Base-by-base conservation (phyloP, 2,888 invertebrate genomes). In the Sclerodermus sp. region DNA sequence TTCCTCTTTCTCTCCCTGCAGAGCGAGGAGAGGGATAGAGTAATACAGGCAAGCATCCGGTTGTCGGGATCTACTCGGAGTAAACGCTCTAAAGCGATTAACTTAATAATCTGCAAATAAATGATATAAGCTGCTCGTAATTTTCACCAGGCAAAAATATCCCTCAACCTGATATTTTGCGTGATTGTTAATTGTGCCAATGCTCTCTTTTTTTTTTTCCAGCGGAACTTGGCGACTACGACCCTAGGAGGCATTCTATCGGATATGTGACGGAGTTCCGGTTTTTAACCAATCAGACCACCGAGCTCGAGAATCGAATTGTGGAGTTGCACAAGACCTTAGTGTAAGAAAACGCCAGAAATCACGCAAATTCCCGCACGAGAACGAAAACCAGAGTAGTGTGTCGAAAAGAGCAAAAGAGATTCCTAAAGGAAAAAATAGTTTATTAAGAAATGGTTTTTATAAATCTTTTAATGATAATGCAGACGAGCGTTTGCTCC, bases 221-320 rank as follows among this genome's bases (percentile, higher is more conserved):
- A 96, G 96, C 96, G 72, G 96, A 97, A 82, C 82, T 96, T 55
- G 96, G 96, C 1, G 96, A 96, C 82, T 96, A 90, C 79, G 96
- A 96, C 79, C 87, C 89, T 29, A 84, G 93, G 64, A 83, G 93
- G 49, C 94, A 96, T 78, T 88, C 88, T 30, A 85, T 87, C 17
- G 95, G 95, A 47, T 97, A 97, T 79, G 91, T 96, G 58, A 92
- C 95, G 10, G 96, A 97, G 83, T 96, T 97, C 80, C 87, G 94
- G 57, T 88, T 96, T 76, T 82, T 95, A 66, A 88, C 94, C 42
- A 94, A 93, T 79, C 96, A 97, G 81, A 93, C 93, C 46, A 86
- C 90, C 34, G 94, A 95, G 76, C 81, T 96, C 68, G 96, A 97
- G 80, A 83, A 86, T 47, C 85, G 90, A 66, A 93, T 96, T 61